Evolutionary conservation across 2,888 invertebrate genomes (phyloP), one percentile per base, ranked within the genome.

Genomic region (Galeopsomyia nigrocyanea): DNA sequence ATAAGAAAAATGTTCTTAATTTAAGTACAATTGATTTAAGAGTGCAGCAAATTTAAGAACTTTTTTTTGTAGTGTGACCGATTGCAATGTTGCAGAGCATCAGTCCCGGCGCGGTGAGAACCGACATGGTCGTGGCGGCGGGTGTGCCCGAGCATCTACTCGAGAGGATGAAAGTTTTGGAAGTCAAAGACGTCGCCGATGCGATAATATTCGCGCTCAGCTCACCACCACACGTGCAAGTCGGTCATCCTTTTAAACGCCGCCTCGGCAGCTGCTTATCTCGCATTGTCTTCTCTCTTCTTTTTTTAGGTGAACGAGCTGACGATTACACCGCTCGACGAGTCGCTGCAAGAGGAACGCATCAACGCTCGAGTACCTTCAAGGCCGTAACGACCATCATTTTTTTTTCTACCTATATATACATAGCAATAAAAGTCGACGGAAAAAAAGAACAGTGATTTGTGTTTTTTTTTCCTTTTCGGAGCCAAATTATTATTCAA

Each of bases 61-160:
- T n/a, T n/a, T n/a, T n/a, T n/a, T n/a, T n/a, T n/a, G n/a, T n/a
- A n/a, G n/a, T n/a, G n/a, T 22, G 26, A 16, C 9, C 53, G 17
- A 17, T 53, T 6, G 21, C 47, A 31, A 19, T 47, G 21, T 66
- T 63, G 3, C 71, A 87, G 87, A 85, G 82, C 58, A 77, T 87
- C 57, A 86, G 84, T 62, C 87, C 87, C 0, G 85, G 85, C 14
- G 74, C 78, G 0, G 86, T 86, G 0, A 73, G 76, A 6, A 86
- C 86, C 0, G 82, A 83, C 7, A 79, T 84, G 78, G 19, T 82
- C 9, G 68, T 63, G 0, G 64, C 47, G 0, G 67, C 74, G n/a
- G 77, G 78, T 0, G 17, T 78, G 1, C 75, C 75, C 13, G 71
- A 73, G 0, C 22, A 74, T 0, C 0, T 76, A 0, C 1, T 70